phyloP scores from a whole-genome alignment of 2,888 invertebrate genomes.

The Chromoteleia sp. region DNA sequence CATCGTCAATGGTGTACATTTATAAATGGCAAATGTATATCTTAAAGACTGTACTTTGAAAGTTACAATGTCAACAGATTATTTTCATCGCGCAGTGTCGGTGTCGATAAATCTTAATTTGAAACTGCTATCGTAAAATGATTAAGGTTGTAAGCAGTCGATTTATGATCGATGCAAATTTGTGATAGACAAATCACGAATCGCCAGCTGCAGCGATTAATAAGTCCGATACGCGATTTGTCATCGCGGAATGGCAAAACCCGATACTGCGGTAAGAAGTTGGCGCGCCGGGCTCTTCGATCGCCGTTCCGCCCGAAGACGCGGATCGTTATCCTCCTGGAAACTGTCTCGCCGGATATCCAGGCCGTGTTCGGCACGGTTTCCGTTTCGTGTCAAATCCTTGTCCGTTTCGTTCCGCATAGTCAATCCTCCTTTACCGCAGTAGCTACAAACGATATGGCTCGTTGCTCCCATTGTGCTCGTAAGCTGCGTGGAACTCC shows the following conservation, averaged over 20 bases:
- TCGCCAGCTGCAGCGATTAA: slow-evolving; percentile 23
- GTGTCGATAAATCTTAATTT: slow-evolving; percentile 2
- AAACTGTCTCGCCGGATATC: slow-evolving; percentile 71
- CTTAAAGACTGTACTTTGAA: too few relatives aligned
- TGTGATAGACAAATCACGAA: slow-evolving; percentile 15
- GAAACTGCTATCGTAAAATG: not conserved
- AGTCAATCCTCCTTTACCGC: slow-evolving; percentile 69
- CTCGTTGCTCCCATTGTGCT: slow-evolving; percentile 72
- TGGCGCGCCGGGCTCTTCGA: not conserved
- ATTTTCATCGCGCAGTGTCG: too few relatives aligned
- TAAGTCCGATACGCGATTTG: slow-evolving; percentile 76
- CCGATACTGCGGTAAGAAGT: slow-evolving; percentile 32
- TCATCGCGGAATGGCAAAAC: slow-evolving; percentile 76
- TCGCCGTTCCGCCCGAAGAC: slow-evolving; percentile 42
- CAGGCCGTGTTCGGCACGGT: slow-evolving; percentile 69
- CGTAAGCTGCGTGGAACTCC: slow-evolving; percentile 64
- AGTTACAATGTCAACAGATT: too few relatives aligned
- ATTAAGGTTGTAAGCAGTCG: too few relatives aligned
- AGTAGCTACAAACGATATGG: slow-evolving; percentile 70
- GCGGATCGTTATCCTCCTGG: slow-evolving; percentile 64
- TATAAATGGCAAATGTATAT: too few relatives aligned
- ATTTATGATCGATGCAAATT: too few relatives aligned
- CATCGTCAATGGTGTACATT: too few relatives aligned
- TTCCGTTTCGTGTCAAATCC: slow-evolving; percentile 71
- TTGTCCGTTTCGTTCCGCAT: slow-evolving; percentile 74